These are phyloP conservation scores for Anguilla japonica DNA, from an alignment of 2,113 vertebrate genomes.

Conservation along the genomic window DNA sequence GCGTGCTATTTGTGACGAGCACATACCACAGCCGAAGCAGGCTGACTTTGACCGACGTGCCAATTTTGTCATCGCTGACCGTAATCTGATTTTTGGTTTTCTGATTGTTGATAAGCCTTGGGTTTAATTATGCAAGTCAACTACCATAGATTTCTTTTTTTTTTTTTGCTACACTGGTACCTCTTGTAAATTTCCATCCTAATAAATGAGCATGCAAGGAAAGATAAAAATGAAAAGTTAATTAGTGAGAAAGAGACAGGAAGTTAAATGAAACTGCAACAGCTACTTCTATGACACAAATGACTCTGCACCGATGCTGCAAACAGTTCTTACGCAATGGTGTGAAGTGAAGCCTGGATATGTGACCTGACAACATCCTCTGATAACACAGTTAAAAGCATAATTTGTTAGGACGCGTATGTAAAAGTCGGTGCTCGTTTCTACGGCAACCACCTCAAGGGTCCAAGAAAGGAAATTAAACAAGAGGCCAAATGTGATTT, in stretches of 20 bases:
- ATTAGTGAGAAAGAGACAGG: slow-evolving; percentile 8
- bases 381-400: not conserved
- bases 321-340: not conserved
- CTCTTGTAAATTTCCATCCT: slow-evolving; percentile 48
- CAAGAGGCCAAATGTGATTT: not conserved
- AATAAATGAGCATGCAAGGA: slow-evolving; percentile 31
- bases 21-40: not conserved
- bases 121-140: slow-evolving; percentile 2
- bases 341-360: not conserved
- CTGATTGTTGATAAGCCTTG: slow-evolving; percentile 38
- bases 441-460: not conserved
- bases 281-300: not conserved
- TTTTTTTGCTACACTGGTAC: slow-evolving; percentile 37
- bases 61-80: slow-evolving; percentile 2
- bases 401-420: not conserved
- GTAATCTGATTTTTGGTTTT: not conserved
- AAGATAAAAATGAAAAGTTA: slow-evolving; percentile 16
- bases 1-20: not conserved
- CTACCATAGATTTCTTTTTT: slow-evolving; percentile 1
- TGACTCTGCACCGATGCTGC: not conserved
- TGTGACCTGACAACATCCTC: not conserved
- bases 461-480: slow-evolving; percentile 1
- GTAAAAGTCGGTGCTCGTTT: slow-evolving; percentile 19
- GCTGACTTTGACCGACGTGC: not conserved
- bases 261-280: not conserved